These are phyloP conservation scores for Homarus americanus DNA, from an alignment of 1,140 invertebrate species.

Conservation along the genomic window DNA sequence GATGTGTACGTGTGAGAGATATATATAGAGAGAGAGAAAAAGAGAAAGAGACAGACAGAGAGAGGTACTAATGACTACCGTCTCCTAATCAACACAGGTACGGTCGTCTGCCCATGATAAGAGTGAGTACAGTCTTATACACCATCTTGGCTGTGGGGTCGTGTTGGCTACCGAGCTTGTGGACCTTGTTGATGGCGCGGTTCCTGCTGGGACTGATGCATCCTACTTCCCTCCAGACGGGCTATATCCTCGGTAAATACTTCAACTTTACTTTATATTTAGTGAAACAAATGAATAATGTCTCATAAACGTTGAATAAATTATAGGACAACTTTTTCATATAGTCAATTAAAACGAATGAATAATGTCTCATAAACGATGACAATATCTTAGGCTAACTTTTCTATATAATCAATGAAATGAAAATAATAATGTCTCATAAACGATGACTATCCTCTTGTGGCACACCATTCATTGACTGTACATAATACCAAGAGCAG, in stretches of 20 bases:
- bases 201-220: slow-evolving; percentile 17
- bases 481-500: no score
- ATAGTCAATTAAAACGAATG: background rate
- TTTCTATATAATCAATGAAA: no score
- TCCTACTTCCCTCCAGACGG: slow-evolving; percentile 10
- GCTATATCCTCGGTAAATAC: slow-evolving; percentile 12
- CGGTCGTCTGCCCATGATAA: background rate
- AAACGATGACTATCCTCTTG: no score
- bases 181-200: background rate
- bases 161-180: background rate
- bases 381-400: no score
- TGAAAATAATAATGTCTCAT: no score
- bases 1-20: no score
- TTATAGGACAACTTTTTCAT: background rate
- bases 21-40: no score
- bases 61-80: no score
- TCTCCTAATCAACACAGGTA: no score
- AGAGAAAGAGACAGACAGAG: no score
- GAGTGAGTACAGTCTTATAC: background rate
- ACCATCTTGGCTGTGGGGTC: slow-evolving; percentile 2
- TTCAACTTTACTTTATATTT: background rate
- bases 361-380: no score
- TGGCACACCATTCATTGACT: no score
- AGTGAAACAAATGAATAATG: background rate
- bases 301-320: background rate